Percentiles rank a stretch among this genome's conserved stretches.
Conservation (phyloP, 2,113 vertebrate genomes). For the Larimichthys crocea region DNA sequence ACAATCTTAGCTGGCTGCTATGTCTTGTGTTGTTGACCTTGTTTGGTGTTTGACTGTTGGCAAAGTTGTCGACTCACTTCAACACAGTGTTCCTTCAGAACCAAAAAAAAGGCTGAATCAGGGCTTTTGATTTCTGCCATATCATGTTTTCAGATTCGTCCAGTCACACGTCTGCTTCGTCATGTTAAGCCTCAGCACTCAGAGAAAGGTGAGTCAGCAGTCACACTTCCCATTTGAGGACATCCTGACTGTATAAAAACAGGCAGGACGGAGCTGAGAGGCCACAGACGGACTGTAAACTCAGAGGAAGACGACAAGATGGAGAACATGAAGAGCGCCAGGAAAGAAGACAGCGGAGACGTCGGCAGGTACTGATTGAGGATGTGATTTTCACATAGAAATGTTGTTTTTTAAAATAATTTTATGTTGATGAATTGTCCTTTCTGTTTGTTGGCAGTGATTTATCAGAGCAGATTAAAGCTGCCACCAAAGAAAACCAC, state of each 20-base stretch:
- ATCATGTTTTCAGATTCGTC: slow-evolving; percentile 52
- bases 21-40: no score
- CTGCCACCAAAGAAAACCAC: slow-evolving; percentile 90
- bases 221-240: slow-evolving; percentile 63
- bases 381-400: neutral
- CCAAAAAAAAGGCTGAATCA: neutral
- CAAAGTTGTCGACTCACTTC: no score
- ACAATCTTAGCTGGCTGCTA: no score
- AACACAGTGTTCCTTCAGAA: no score
- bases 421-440: neutral
- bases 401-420: neutral
- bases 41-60: no score
- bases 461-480: slow-evolving; percentile 93
- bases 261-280: neutral
- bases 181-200: slow-evolving; percentile 47
- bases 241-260: slow-evolving; percentile 50
- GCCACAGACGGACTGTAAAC: neutral
- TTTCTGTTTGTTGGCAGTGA: slow-evolving; percentile 75
- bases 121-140: slow-evolving; percentile 33
- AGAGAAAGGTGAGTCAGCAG: slow-evolving; percentile 35
- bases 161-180: slow-evolving; percentile 42
- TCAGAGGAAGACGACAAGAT: slow-evolving; percentile 35
- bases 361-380: slow-evolving; percentile 52
- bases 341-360: slow-evolving; percentile 31
- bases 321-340: slow-evolving; percentile 62